Base-by-base conservation (phyloP, 2,797 vertebrate species). In the Trachops cirrhosus region DNA sequence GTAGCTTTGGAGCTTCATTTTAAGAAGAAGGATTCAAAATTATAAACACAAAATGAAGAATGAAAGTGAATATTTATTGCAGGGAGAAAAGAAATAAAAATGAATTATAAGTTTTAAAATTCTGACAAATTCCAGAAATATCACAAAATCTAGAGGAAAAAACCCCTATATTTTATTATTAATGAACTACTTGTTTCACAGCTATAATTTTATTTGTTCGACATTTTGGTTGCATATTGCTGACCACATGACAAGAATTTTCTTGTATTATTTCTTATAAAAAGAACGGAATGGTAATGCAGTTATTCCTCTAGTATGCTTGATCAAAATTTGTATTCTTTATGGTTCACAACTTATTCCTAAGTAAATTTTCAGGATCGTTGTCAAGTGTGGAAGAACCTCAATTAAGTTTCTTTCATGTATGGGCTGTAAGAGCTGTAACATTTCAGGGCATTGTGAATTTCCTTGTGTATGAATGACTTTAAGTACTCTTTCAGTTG, bases 51-150 rank as follows among this genome's bases (percentile, higher is more conserved):
- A 84, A 97, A 74, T 68, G 24, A 67, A 89, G 52, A 86, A 48
- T 62, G 29, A 21, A 67, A 70, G 29, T 19, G 9, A 93, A 22
- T n/a, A 89, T 59, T 79, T 64, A 48, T 44, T 67, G 3, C 29
- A 80, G n/a, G 37, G 32, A 94, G 52, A 71, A 93, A 90, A 94
- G 1, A 79, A 86, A 82, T 68, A 59, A 78, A 18, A 89, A 62
- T n/a, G 77, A 88, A 52, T 84, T 52, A 54, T n/a, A 34, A 77
- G 32, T 64, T 78, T 86, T 86, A 82, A 94, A 85, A 92, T 85
- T 90, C 39, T 82, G 26, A 73, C 22, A 86, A 93, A 95, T 91
- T 87, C 48, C 57, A 96, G 62, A 88, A 88, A 57, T 26, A 93
- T 74, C 85, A 57, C n/a, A 92, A 83, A 80, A 88, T 78, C 41